Evolutionary conservation across 2,888 invertebrate species (phyloP).

Genomic region (Habroteleia sp.): DNA sequence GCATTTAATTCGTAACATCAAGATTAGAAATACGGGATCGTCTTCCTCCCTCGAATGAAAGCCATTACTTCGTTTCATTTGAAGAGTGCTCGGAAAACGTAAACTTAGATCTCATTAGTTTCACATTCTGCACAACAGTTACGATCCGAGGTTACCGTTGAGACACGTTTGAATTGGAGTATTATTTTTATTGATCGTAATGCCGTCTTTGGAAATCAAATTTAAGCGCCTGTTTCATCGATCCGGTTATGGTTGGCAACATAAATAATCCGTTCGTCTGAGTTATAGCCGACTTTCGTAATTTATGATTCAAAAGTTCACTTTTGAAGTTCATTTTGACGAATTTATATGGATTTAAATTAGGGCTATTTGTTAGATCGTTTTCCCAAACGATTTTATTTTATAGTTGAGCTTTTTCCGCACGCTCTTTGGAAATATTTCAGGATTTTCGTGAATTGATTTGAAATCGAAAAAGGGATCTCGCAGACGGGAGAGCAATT

Average conservation of each 20-base stretch:
- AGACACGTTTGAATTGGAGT: conserved; percentile 32
- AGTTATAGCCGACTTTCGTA: not conserved
- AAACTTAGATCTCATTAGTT: conserved; percentile 69
- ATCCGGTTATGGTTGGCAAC: not conserved
- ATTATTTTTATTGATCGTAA: conserved; percentile 43
- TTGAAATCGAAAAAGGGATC: too few species aligned
- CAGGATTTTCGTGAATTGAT: too few species aligned
- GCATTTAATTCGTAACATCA: conserved; percentile 56
- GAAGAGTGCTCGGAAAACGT: conserved; percentile 59
- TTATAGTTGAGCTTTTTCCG: not conserved
- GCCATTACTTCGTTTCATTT: conserved; percentile 63
- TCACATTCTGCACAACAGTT: conserved; percentile 65
- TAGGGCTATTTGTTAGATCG: too few species aligned
- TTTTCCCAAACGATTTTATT: not conserved
- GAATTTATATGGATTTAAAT: too few species aligned
- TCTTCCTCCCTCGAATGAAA: conserved; percentile 59
- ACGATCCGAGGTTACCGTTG: conserved; percentile 49
- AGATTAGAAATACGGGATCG: conserved; percentile 56
- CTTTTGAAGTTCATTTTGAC: not conserved
- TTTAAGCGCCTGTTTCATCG: conserved; percentile 11
- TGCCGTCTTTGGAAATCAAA: conserved; percentile 24
- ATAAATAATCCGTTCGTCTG: conserved; percentile 2
- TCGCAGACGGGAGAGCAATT: too few species aligned
- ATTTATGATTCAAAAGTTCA: not conserved
- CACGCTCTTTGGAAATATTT: too few species aligned